phyloP scores from a whole-genome alignment of 2,888 invertebrate species.

The Drosophila paramelanica region DNA sequence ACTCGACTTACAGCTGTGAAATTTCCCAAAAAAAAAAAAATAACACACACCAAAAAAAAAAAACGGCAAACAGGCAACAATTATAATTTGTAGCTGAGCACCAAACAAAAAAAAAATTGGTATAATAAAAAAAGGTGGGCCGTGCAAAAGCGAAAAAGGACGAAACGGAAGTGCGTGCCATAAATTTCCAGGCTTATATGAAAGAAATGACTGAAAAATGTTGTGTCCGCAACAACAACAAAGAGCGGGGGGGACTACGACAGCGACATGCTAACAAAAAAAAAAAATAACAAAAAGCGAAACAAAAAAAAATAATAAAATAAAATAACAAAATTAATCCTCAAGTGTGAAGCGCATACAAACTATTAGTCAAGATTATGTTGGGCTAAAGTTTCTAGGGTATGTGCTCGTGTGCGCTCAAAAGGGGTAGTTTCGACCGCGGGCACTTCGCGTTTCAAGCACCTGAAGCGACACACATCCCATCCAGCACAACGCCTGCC shows the following conservation, averaged over 20 bases:
- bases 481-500: slow-evolving; percentile 21
- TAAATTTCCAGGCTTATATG: slow-evolving; percentile 73
- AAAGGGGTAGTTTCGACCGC: slow-evolving; percentile 47
- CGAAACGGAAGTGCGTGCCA: slow-evolving; percentile 83
- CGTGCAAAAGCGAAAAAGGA: slow-evolving; percentile 46
- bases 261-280: slow-evolving; percentile 31
- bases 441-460: slow-evolving; percentile 57
- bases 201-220: slow-evolving; percentile 64
- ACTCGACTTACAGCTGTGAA: slow-evolving; percentile 74
- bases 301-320: slow-evolving; percentile 24
- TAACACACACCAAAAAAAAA: slow-evolving; percentile 65
- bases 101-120: slow-evolving; percentile 36
- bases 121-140: slow-evolving; percentile 49
- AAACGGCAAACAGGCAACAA: slow-evolving; percentile 68
- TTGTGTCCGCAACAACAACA: slow-evolving; percentile 64
- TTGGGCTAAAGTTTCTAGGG: slow-evolving; percentile 45
- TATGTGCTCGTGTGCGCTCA: slow-evolving; percentile 18
- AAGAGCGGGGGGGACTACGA: slow-evolving; percentile 7
- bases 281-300: slow-evolving; percentile 15
- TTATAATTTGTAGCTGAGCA: slow-evolving; percentile 72
- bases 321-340: slow-evolving; percentile 73
- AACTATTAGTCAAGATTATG: slow-evolving; percentile 83
- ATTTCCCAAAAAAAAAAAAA: slow-evolving; percentile 72
- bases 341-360: slow-evolving; percentile 79
- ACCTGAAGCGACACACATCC: slow-evolving; percentile 58